Evolutionary conservation across 2,888 invertebrate genomes (phyloP).

Genomic region (Lobophora halterata): DNA sequence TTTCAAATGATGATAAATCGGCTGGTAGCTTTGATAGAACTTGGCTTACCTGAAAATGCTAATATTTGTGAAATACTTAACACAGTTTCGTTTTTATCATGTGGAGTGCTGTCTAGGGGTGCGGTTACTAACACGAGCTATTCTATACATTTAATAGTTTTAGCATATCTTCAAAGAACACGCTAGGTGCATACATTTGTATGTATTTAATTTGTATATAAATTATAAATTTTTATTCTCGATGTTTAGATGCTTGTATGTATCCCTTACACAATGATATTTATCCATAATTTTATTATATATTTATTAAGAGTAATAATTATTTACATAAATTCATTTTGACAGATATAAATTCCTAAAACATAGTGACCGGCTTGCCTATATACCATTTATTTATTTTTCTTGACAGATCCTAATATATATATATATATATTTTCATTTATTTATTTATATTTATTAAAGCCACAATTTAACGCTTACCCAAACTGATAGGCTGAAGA

Average conservation of each 20-base stretch:
- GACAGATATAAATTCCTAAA: too few relatives aligned
- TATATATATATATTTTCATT: too few relatives aligned
- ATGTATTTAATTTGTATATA: constrained; percentile 27
- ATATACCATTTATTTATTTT: too few relatives aligned
- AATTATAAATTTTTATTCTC: constrained; percentile 22
- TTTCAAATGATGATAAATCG: constrained; percentile 48
- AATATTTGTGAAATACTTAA: constrained; percentile 49
- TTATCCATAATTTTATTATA: constrained; percentile 11
- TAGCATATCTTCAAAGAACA: constrained; percentile 19
- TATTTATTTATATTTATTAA: too few relatives aligned
- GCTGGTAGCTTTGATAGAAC: constrained; percentile 71
- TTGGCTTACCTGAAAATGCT: constrained; percentile 65
- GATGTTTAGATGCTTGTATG: constrained; percentile 23
- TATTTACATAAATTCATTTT: constrained; percentile 3
- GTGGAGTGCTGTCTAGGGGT: constrained; percentile 22
- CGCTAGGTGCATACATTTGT: constrained; percentile 17
- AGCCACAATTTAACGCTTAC: too few relatives aligned
- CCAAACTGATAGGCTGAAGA: too few relatives aligned
- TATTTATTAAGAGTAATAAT: constrained; percentile 8
- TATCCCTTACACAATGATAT: constrained; percentile 8
- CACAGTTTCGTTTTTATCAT: constrained; percentile 14
- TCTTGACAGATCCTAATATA: too few relatives aligned
- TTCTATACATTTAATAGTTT: constrained; percentile 15
- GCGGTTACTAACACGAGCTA: constrained; percentile 25
- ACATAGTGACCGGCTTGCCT: too few relatives aligned